Evolutionary conservation across 2,888 invertebrate species (phyloP).

Genomic region (Cynaeus angustus): DNA sequence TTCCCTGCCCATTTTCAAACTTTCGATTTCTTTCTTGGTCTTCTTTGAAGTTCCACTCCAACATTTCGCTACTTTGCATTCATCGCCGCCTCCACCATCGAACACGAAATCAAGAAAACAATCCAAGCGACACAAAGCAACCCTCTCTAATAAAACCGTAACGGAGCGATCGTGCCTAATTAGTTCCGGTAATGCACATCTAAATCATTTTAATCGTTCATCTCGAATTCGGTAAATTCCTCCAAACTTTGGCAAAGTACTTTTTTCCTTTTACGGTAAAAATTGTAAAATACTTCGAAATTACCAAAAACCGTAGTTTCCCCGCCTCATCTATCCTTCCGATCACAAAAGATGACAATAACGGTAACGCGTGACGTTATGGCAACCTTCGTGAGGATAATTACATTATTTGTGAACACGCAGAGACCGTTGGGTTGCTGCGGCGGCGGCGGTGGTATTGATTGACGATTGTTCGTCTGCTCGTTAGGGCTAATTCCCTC

Average conservation of each 20-base stretch:
- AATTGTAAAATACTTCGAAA: background rate
- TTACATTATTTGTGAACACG: constrained; percentile 66
- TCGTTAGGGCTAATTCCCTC: constrained; percentile 66
- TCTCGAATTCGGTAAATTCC: constrained; percentile 12
- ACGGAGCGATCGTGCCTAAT: constrained; percentile 23
- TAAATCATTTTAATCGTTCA: constrained; percentile 33
- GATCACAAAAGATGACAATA: constrained; percentile 45
- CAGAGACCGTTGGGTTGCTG: constrained; percentile 54
- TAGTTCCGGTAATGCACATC: constrained; percentile 26
- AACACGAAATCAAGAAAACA: constrained; percentile 31
- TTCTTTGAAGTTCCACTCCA: constrained; percentile 10
- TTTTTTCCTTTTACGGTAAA: background rate
- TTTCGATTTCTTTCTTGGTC: background rate
- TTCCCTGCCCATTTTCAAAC: no score
- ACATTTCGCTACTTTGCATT: constrained; percentile 25
- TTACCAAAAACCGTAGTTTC: constrained; percentile 8
- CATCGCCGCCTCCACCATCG: constrained; percentile 11
- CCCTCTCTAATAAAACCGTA: constrained; percentile 27
- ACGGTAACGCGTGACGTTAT: constrained; percentile 48
- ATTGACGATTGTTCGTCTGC: constrained; percentile 68
- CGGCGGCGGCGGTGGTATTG: constrained; percentile 62
- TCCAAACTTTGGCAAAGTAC: background rate
- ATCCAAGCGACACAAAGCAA: constrained; percentile 21
- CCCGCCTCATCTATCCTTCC: constrained; percentile 26
- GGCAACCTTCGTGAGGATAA: constrained; percentile 61